Evolutionary conservation across 2,797 vertebrate genomes (phyloP), one percentile per base, ranked within the genome.

Genomic region (Borostomias antarcticus): DNA sequence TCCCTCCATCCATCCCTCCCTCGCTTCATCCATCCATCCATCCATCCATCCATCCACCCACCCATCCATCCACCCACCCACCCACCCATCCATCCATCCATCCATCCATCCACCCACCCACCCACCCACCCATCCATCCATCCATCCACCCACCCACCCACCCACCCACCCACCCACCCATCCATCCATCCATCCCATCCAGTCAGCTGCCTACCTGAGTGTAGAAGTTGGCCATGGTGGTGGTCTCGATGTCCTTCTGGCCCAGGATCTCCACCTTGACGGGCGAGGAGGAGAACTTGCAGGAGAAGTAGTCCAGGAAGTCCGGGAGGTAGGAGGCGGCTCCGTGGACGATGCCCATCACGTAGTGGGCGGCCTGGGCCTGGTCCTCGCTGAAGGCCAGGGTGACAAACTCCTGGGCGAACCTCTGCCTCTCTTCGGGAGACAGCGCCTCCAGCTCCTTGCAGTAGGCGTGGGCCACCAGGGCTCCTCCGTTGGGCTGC

Each of bases 241-340:
- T 99, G 64, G 98, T 99, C 91, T 99, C 97, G 83, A 99, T 99
- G 87, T 99, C 98, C 90, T 99, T 99, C 91, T 99, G 99, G 83
- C 94, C 97, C 65, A 99, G 89, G 86, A 99, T 96, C 90, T 99
- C 97, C 94, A 98, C 97, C 93, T 99, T 99, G 84, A 99, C 97
- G 19, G 96, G 96, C 17, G 95, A 95, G 66, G 93, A 95, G 69
- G 97, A 95, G 90, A 99, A 99, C 86, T 96, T 97, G 85, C 90
- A 89, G 0, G 98, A 98, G 92, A 99, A 99, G 89, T 99, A 99
- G 72, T 99, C 97, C 92, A 99, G 89, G 90, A 99, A 96, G 90
- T 98, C 98, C 13, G 97, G 95, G 83, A 98, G 93, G 78, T 98
- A 97, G 70, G 92, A 90, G 74, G 96, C 96, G 75, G 96, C 97